Conservation (phyloP, 2,797 vertebrate genomes). For the Perodicticus potto region DNA sequence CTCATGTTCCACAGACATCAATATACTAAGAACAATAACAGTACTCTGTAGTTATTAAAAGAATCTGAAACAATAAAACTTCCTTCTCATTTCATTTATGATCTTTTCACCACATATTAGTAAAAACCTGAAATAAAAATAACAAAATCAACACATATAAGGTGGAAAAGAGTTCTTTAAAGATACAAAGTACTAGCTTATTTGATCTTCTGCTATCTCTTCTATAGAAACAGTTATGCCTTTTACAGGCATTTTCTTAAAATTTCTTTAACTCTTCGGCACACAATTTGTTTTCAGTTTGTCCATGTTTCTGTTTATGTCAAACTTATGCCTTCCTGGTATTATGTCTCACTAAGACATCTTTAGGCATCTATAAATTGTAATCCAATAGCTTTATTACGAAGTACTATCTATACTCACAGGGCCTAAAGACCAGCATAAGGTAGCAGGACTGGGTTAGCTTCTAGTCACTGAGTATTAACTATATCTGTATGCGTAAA, state of each 20-base stretch:
- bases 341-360: not conserved
- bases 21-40: not conserved
- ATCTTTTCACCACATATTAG: not conserved
- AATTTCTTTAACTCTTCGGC: not conserved
- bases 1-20: not conserved
- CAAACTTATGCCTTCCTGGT: too few relatives aligned
- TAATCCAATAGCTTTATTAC: not conserved
- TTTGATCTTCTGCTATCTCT: not conserved
- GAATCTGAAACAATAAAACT: not conserved
- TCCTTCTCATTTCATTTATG: not conserved
- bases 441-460: not conserved
- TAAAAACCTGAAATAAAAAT: not conserved
- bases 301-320: not conserved
- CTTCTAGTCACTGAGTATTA: not conserved
- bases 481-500: not conserved
- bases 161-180: not conserved
- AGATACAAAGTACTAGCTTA: not conserved
- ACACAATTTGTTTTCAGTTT: too few relatives aligned
- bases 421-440: not conserved
- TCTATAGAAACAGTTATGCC: accelerated
- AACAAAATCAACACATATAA: not conserved
- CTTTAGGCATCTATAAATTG: too few relatives aligned
- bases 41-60: not conserved
- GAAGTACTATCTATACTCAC: not conserved
- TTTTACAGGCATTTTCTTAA: accelerated